Percentiles rank a stretch among this genome's conserved stretches.
phyloP scores from a whole-genome alignment of 2,797 vertebrate species.

The Gobionotothen gibberifrons region DNA sequence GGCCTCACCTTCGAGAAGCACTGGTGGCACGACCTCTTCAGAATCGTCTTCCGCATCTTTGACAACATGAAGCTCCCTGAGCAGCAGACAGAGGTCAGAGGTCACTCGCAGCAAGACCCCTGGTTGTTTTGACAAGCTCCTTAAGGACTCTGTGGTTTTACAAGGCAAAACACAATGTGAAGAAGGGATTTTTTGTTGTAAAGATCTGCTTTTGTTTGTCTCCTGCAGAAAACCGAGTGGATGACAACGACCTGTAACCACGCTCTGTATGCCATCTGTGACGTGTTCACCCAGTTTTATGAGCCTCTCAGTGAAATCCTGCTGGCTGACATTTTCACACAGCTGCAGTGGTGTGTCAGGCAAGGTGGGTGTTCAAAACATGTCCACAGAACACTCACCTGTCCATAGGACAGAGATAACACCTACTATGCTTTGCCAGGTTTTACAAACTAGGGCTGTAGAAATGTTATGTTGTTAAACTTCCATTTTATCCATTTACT shows the following conservation, averaged over 20 bases:
- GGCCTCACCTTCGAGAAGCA: slow-evolving; percentile 96
- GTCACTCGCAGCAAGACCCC: neutral
- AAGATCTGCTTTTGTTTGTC: neutral
- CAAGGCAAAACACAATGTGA: neutral
- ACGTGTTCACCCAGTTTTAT: slow-evolving; percentile 98
- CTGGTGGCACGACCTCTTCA: slow-evolving; percentile 98
- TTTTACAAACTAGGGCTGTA: neutral
- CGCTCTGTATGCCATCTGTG: slow-evolving; percentile 95
- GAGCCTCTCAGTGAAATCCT: slow-evolving; percentile 94
- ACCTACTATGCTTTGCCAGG: neutral
- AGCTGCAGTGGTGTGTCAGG: slow-evolving; percentile 97
- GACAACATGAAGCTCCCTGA: slow-evolving; percentile 99
- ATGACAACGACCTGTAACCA: slow-evolving; percentile 99
- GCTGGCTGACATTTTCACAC: slow-evolving; percentile 92
- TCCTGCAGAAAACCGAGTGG: slow-evolving; percentile 94
- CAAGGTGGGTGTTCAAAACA: slow-evolving; percentile 87
- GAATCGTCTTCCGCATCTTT: slow-evolving; percentile 96
- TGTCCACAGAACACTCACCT: neutral
- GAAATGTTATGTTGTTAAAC: too few relatives aligned
- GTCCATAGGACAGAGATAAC: neutral
- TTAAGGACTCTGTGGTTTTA: neutral
- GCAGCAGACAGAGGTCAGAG: slow-evolving; percentile 93
- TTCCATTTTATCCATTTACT: too few relatives aligned
- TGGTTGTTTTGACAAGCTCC: neutral
- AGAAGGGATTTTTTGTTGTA: neutral